A percentile compares a stretch with the other conserved stretches of the same genome.
Conservation (phyloP, 2,113 vertebrate genomes). For the Mus musculus region DNA sequence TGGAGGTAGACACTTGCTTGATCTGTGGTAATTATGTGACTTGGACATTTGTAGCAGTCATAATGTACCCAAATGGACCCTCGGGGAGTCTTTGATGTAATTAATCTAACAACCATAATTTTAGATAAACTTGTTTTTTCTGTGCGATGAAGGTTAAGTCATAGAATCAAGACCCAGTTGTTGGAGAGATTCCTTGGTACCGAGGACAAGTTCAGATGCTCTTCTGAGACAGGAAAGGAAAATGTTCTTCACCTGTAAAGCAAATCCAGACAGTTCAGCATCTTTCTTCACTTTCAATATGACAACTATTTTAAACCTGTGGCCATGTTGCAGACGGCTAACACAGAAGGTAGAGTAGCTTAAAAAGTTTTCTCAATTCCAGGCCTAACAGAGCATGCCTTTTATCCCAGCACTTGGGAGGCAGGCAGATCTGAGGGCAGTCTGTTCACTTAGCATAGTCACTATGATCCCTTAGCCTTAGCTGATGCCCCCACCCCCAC, state of each 20-base stretch:
- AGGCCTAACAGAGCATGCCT: background rate
- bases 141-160: background rate
- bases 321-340: background rate
- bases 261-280: conserved; percentile 57
- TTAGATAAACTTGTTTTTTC: background rate
- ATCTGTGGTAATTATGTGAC: background rate
- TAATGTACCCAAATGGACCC: background rate
- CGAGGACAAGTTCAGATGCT: background rate
- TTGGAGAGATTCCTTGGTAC: background rate
- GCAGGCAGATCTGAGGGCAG: background rate
- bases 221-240: background rate
- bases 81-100: background rate
- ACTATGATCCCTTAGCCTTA: background rate
- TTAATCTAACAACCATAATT: background rate
- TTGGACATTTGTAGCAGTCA: background rate
- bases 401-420: background rate
- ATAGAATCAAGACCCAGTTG: background rate
- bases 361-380: background rate
- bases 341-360: background rate
- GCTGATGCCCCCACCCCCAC: background rate
- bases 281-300: background rate
- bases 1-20: background rate
- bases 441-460: background rate
- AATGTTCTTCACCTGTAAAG: conserved; percentile 42
- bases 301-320: background rate